A percentile compares a stretch with the other conserved stretches of the same genome.
phyloP scores from a whole-genome alignment of 2,797 vertebrate species.

The Podarcis siculus region DNA sequence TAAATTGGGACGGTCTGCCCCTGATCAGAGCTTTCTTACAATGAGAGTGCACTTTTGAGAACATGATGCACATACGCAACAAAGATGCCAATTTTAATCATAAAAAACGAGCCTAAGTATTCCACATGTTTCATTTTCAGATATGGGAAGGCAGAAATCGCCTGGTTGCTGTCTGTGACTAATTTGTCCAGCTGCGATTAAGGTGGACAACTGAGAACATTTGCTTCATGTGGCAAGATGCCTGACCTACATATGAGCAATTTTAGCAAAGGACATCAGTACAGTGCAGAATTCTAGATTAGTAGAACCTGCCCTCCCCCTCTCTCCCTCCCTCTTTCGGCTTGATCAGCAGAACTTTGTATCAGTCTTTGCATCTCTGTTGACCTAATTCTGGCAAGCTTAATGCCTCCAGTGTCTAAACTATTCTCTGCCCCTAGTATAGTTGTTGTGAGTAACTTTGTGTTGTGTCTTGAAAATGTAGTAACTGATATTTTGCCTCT shows the following conservation, averaged over 20 bases:
- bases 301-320: slow-evolving; percentile 43
- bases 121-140: not conserved
- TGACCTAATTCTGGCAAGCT: slow-evolving; percentile 65
- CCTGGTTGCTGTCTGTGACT: not conserved
- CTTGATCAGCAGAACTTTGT: slow-evolving; percentile 63
- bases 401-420: slow-evolving; percentile 25
- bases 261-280: slow-evolving; percentile 27
- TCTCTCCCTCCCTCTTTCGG: slow-evolving; percentile 7
- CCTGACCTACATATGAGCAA: not conserved
- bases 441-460: not conserved
- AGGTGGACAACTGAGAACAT: slow-evolving; percentile 15
- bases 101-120: not conserved
- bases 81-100: not conserved
- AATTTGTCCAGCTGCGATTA: slow-evolving; percentile 6
- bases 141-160: not conserved
- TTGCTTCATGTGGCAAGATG: not conserved
- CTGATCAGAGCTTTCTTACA: not conserved
- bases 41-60: not conserved
- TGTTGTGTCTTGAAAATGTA: slow-evolving; percentile 7
- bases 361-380: slow-evolving; percentile 57
- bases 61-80: not conserved
- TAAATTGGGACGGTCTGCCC: too few relatives aligned
- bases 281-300: slow-evolving; percentile 48
- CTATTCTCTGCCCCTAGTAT: slow-evolving; percentile 35
- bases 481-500: slow-evolving; percentile 3